Base-by-base conservation (phyloP, 2,797 vertebrate species). In the Sternarchorhynchus goeldii region DNA sequence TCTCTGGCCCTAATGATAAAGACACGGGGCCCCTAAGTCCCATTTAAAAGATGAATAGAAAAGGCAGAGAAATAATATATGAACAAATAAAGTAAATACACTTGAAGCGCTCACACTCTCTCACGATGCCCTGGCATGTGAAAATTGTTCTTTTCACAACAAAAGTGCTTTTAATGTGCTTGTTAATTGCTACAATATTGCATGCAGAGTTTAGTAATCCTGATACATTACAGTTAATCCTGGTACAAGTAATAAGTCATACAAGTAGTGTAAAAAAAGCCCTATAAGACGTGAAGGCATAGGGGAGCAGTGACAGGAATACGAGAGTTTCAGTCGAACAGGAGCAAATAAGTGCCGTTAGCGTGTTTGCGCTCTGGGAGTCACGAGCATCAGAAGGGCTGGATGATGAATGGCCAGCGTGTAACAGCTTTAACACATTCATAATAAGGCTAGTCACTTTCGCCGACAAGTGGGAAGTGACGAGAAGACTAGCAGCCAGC, bases 391-490 rank as follows among this genome's bases (percentile, higher is more conserved):
- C 73, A 63, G 73, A 81, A 69, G 76, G 45, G 73, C 32, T 18
- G 68, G 60, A 76, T 76, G 79, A 84, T 73, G 73, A 73, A 76
- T 69, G 39, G 76, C 50, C 36, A 5, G 41, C 60, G 59, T 64
- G 65, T 62, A 78, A 73, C 76, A 68, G 78, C 66, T 81, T 64
- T 77, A 80, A 76, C 79, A 78, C 34, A 4, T 73, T 72, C 70
- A 58, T 83, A 83, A 78, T 50, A 41, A 78, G 78, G 60, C 39
- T 57, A 65, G 69, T 78, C 72, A 67, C 66, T 78, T 66, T 78
- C 57, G 73, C 56, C 59, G 82, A 81, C 67, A 75, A 69, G 72
- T 84, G 76, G 71, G 59, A 84, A 73, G 76, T 64, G 82, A 73
- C 39, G 60, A 64, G 71, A 41, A 67, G 79, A 72, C 77, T 20